Conservation (phyloP, 2,113 vertebrate species). For the Gavia stellata region DNA sequence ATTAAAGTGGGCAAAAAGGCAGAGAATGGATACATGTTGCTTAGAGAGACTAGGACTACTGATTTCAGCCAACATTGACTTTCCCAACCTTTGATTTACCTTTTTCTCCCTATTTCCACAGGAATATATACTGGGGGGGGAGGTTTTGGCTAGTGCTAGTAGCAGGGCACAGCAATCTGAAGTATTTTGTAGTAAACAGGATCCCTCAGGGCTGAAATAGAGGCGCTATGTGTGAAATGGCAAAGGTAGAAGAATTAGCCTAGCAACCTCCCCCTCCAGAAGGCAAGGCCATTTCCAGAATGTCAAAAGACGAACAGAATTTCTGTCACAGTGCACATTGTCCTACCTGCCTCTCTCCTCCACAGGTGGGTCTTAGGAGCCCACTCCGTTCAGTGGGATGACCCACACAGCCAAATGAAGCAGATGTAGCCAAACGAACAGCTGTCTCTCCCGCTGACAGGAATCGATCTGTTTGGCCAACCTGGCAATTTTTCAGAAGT, state of each 20-base stretch:
- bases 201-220: neutral
- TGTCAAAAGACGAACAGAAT: neutral
- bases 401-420: neutral
- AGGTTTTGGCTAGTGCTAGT: neutral
- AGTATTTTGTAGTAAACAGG: neutral
- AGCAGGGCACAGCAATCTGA: neutral
- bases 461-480: neutral
- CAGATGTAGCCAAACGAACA: neutral
- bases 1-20: neutral
- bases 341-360: neutral
- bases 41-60: neutral
- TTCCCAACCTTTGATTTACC: neutral
- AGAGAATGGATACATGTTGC: neutral
- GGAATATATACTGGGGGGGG: neutral
- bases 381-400: fast-evolving
- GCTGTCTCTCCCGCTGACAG: neutral
- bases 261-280: neutral
- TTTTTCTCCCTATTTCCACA: neutral
- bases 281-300: neutral
- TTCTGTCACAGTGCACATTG: neutral
- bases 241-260: neutral
- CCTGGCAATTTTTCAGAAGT: neutral
- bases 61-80: neutral
- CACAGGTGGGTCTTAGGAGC: neutral
- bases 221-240: neutral